A percentile compares a stretch with the other conserved stretches of the same genome.
Conservation (phyloP, 2,797 vertebrate species). For the Acanthiza pusilla region DNA sequence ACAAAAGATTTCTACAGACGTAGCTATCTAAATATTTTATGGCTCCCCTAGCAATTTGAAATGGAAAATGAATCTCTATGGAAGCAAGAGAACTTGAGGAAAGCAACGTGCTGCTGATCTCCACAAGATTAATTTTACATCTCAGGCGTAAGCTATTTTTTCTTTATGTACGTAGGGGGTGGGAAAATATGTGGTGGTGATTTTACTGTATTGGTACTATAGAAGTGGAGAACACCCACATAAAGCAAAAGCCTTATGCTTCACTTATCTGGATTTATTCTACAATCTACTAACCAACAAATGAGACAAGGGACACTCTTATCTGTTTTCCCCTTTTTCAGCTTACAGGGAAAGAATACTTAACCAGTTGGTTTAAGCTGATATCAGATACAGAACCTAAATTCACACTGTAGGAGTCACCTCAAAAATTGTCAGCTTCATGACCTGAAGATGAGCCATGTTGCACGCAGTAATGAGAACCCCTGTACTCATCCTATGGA, state of each 20-base stretch:
- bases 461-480: background rate
- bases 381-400: background rate
- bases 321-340: background rate
- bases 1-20: background rate
- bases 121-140: slow-evolving; percentile 51
- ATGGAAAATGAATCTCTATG: slow-evolving; percentile 31
- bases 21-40: slow-evolving; percentile 25
- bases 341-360: background rate
- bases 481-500: background rate
- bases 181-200: slow-evolving; percentile 46
- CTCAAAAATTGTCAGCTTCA: background rate
- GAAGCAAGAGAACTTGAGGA: slow-evolving; percentile 12
- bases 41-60: background rate
- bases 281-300: background rate
- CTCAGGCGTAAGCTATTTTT: slow-evolving; percentile 43
- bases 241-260: slow-evolving; percentile 11
- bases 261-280: background rate
- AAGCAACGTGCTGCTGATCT: background rate
- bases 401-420: background rate
- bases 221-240: slow-evolving; percentile 43
- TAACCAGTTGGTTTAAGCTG: background rate
- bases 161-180: slow-evolving; percentile 33
- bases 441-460: background rate
- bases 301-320: background rate
- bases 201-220: slow-evolving; percentile 39